These are phyloP conservation scores for Callyntrura sp. DNA, from an alignment of 2,888 invertebrate species.

Conservation along the genomic window DNA sequence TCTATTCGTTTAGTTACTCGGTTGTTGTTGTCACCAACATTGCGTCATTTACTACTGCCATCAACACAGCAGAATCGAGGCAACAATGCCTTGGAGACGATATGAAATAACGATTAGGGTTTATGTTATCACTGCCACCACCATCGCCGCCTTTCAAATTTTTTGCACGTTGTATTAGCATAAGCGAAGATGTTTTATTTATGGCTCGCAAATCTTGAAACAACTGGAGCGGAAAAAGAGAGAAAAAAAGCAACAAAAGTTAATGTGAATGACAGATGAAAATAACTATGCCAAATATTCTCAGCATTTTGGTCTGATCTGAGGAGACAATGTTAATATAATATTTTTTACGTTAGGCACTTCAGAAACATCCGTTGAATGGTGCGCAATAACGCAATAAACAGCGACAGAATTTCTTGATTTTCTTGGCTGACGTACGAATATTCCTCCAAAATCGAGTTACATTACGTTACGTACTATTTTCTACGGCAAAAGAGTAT, in stretches of 20 bases:
- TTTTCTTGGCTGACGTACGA: neutral
- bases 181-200: constrained; percentile 66
- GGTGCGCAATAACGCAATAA: constrained; percentile 5
- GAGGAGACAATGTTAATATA: constrained; percentile 51
- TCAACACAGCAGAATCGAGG: constrained; percentile 42
- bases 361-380: constrained; percentile 52
- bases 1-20: neutral
- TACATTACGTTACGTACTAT: too few relatives aligned
- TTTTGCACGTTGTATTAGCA: constrained; percentile 44
- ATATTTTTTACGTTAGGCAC: neutral
- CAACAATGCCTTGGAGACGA: constrained; percentile 40
- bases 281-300: constrained; percentile 30
- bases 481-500: neutral
- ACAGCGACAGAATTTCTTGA: neutral
- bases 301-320: constrained; percentile 3
- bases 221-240: constrained; percentile 37
- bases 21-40: constrained; percentile 10
- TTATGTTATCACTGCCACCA: constrained; percentile 14
- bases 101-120: constrained; percentile 61
- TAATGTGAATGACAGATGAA: constrained; percentile 2
- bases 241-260: constrained; percentile 35
- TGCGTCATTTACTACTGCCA: constrained; percentile 7
- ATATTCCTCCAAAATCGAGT: neutral
- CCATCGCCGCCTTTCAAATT: neutral
- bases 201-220: constrained; percentile 45